Base-by-base conservation (phyloP, 2,888 invertebrate genomes). In the Mythimna ferrago region DNA sequence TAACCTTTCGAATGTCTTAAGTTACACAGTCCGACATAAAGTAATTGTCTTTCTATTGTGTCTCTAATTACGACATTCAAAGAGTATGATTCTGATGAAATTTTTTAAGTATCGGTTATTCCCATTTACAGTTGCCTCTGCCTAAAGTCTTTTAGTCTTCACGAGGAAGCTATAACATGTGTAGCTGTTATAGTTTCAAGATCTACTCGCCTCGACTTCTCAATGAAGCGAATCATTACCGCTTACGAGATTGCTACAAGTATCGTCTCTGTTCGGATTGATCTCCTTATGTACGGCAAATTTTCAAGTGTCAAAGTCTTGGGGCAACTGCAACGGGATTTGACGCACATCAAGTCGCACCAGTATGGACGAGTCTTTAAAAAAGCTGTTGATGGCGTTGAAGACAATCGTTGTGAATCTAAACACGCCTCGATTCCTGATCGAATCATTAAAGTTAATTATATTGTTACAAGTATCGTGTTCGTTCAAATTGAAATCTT, bases 391-490 rank as follows among this genome's bases (percentile, higher is more conserved):
- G 26, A 16, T 16, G 11, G 14, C 44, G 63, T 16, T 62, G 32
- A 73, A 74, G 44, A 74, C 57, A 83, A 85, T 78, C 71, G 67
- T 57, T 61, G 44, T 44, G 54, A 32, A 16, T 21, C 35, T 21
- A 6, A 26, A 11, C 14, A 14, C 14, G 14, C 16, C 7, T 14
- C 32, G 19, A 57, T 48, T 48, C 16, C 16, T 16, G 14, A 16
- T 48, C 16, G 48, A 57, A 32, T 32, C 56, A 32, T 32, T 35
- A 4, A 38, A 58, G n/a, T 35, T 35, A 35, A 35, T 35, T 35
- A 58, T 10, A 38, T n/a, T n/a, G 58, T 11, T n/a, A 9, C 19
- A 9, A 58, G 19, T 11, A 54, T 58, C 58, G 1, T 58, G 35
- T 58, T 35, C 35, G 35, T 35, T 58, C 35, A 35, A 2, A 38